Evolutionary conservation across 2,113 vertebrate species (phyloP).

Genomic region (Tenebrosternarchus preto): DNA sequence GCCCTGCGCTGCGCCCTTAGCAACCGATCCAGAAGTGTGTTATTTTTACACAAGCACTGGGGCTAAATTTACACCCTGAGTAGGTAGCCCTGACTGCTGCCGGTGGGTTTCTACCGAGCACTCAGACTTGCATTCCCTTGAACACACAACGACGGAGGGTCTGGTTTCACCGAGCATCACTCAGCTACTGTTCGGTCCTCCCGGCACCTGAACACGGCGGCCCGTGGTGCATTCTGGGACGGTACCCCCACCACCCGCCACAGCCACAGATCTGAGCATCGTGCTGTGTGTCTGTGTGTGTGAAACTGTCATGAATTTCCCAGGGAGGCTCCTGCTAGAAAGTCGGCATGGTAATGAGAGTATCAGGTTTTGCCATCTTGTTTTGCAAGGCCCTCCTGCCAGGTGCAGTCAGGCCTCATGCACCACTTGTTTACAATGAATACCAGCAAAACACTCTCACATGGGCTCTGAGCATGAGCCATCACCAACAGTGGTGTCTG

Average conservation of each 20-base stretch:
- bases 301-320: slow-evolving; percentile 28
- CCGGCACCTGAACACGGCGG: no score
- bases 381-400: slow-evolving; percentile 45
- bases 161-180: neutral
- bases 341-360: slow-evolving; percentile 39
- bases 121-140: no score
- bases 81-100: neutral
- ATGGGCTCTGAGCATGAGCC: slow-evolving; percentile 26
- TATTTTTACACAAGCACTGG: neutral
- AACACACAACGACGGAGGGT: no score
- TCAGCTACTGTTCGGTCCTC: no score
- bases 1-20: slow-evolving; percentile 6
- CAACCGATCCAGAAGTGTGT: neutral
- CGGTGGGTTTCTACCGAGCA: neutral
- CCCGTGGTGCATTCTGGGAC: no score
- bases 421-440: slow-evolving; percentile 28
- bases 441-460: slow-evolving; percentile 1
- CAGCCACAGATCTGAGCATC: slow-evolving; percentile 19
- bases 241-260: no score
- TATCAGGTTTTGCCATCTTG: slow-evolving; percentile 41
- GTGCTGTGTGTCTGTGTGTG: slow-evolving; percentile 31
- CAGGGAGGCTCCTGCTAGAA: slow-evolving; percentile 2
- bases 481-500: slow-evolving; percentile 28
- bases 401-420: slow-evolving; percentile 26
- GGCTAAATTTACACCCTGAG: neutral